These are phyloP conservation scores for Lacerta viridis DNA, from an alignment of 2,797 vertebrate species.

Conservation along the genomic window DNA sequence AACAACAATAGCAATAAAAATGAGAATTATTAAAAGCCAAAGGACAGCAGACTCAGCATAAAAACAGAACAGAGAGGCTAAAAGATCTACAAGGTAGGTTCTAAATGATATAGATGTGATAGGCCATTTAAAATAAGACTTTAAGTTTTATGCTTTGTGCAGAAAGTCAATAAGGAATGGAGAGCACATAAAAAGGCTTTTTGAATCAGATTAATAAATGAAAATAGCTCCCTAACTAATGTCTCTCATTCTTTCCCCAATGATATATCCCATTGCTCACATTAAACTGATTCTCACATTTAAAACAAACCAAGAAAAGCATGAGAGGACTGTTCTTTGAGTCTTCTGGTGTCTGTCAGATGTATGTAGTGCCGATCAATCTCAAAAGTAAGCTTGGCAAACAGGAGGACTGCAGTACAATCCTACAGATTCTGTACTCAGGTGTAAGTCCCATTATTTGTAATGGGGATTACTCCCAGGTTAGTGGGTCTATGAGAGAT, in stretches of 20 bases:
- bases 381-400: constrained; percentile 10
- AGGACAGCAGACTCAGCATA: neutral
- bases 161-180: constrained; percentile 12
- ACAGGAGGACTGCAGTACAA: neutral
- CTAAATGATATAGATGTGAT: neutral
- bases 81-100: neutral
- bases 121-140: neutral
- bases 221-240: neutral
- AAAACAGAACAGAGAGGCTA: neutral
- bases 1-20: neutral
- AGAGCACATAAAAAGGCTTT: neutral
- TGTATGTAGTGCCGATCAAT: constrained; percentile 18
- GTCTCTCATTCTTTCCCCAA: neutral
- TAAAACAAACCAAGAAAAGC: constrained; percentile 1
- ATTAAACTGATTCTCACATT: constrained; percentile 8
- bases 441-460: neutral
- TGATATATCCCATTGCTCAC: constrained; percentile 3
- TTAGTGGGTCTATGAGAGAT: neutral
- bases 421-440: neutral
- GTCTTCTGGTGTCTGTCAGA: neutral
- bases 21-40: neutral
- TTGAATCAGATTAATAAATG: neutral
- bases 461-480: too few species aligned
- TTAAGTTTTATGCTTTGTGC: neutral
- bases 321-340: constrained; percentile 4